Conservation (phyloP, 1,140 invertebrate species). For the Hesperophylax magnus region DNA sequence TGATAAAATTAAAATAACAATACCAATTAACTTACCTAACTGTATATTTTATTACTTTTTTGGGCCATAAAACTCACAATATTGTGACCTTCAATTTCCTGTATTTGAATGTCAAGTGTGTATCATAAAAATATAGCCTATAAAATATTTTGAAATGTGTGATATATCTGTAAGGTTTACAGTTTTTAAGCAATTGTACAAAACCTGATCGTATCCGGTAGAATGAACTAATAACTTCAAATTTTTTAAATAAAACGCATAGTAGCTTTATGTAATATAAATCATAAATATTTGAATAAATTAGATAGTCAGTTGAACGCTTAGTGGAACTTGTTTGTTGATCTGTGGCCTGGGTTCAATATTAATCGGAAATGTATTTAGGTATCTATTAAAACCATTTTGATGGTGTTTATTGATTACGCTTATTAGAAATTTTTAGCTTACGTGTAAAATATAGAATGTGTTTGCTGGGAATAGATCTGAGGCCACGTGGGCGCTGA, state of each 20-base stretch:
- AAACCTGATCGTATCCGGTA: constrained; percentile 20
- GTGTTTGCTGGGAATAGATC: neutral
- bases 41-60: neutral
- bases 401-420: constrained; percentile 7
- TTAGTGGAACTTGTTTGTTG: constrained; percentile 26
- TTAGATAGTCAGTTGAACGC: constrained; percentile 1
- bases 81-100: neutral
- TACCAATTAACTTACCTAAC: too few species aligned
- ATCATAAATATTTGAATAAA: constrained; percentile 39
- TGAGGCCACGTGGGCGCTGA: constrained; percentile 11
- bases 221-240: constrained; percentile 24
- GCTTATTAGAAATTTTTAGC: constrained; percentile 13
- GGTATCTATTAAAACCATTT: constrained; percentile 3
- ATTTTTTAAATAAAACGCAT: neutral
- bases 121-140: constrained; percentile 25
- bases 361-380: constrained; percentile 19
- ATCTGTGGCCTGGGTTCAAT: neutral
- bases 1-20: too few species aligned
- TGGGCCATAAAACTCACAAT: neutral
- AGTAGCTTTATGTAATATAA: constrained; percentile 20
- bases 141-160: constrained; percentile 10
- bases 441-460: constrained; percentile 23
- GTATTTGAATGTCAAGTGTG: neutral
- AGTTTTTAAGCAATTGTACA: constrained; percentile 14
- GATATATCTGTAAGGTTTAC: neutral